phyloP scores from a whole-genome alignment of 2,797 vertebrate genomes.

The Simalia tracyae region DNA sequence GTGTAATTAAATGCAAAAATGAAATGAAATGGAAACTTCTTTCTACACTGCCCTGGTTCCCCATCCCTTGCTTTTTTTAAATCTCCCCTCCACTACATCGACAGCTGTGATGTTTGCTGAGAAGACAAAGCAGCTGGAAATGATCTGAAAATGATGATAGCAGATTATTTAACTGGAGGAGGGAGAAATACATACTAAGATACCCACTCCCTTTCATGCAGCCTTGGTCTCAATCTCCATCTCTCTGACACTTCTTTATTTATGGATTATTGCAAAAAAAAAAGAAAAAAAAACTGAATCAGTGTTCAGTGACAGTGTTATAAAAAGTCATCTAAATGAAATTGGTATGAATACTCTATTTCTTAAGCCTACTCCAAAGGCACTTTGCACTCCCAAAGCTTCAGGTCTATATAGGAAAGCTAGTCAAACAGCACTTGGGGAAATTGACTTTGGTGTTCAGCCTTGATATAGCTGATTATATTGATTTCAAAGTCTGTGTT shows the following conservation, averaged over 20 bases:
- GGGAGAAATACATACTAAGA: not conserved
- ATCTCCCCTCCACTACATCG: not conserved
- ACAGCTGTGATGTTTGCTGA: constrained; percentile 48
- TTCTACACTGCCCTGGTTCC: no score
- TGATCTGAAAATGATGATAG: constrained; percentile 64
- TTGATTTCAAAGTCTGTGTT: constrained; percentile 77
- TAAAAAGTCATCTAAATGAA: constrained; percentile 71
- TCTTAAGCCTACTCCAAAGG: constrained; percentile 68
- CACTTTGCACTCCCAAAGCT: constrained; percentile 67
- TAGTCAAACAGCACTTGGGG: constrained; percentile 76
- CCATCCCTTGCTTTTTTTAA: not conserved
- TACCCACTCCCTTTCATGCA: not conserved
- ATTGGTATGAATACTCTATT: constrained; percentile 72
- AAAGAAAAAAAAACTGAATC: constrained; percentile 43
- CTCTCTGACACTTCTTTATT: constrained; percentile 71
- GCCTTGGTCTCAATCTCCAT: constrained; percentile 71
- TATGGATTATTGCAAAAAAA: constrained; percentile 76
- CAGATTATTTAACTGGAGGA: not conserved
- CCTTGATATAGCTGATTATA: constrained; percentile 76
- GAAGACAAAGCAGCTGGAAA: constrained; percentile 51
- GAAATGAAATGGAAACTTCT: no score
- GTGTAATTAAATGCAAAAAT: no score
- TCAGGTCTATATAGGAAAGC: constrained; percentile 73
- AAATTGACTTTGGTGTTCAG: constrained; percentile 78
- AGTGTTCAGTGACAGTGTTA: constrained; percentile 72